These are phyloP conservation scores for Contarinia nasturtii DNA, from an alignment of 1,140 invertebrate genomes.

Conservation along the genomic window DNA sequence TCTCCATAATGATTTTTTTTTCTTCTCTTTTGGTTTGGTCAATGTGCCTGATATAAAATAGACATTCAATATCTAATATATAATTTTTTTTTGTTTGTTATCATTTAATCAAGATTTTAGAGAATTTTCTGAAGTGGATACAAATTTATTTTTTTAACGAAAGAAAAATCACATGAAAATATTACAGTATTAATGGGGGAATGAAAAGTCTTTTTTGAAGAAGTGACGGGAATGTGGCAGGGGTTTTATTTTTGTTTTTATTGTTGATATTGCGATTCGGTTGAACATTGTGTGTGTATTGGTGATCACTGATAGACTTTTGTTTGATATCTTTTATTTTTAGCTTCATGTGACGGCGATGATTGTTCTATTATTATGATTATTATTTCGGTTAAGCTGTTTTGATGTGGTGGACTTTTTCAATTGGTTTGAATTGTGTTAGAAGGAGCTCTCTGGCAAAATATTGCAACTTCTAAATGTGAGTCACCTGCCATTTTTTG, in stretches of 20 bases:
- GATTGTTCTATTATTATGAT: not conserved
- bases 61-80: not conserved
- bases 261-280: too few relatives aligned
- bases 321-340: too few relatives aligned
- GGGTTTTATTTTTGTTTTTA: not conserved
- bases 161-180: not conserved
- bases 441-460: too few relatives aligned
- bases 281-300: too few relatives aligned
- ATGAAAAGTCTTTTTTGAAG: too few relatives aligned
- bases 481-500: too few relatives aligned
- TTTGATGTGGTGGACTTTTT: not conserved
- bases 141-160: not conserved
- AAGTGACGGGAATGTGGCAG: too few relatives aligned
- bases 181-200: not conserved
- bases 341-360: too few relatives aligned
- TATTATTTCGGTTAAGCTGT: slow-evolving; percentile 1
- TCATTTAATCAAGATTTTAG: not conserved
- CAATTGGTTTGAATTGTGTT: too few relatives aligned
- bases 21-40: not conserved
- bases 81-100: not conserved
- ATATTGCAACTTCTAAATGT: too few relatives aligned
- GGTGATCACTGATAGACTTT: too few relatives aligned
- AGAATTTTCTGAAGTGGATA: not conserved
- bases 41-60: not conserved
- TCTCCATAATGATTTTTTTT: not conserved